phyloP scores from a whole-genome alignment of 2,888 invertebrate species.

The Brenthis hecate region DNA sequence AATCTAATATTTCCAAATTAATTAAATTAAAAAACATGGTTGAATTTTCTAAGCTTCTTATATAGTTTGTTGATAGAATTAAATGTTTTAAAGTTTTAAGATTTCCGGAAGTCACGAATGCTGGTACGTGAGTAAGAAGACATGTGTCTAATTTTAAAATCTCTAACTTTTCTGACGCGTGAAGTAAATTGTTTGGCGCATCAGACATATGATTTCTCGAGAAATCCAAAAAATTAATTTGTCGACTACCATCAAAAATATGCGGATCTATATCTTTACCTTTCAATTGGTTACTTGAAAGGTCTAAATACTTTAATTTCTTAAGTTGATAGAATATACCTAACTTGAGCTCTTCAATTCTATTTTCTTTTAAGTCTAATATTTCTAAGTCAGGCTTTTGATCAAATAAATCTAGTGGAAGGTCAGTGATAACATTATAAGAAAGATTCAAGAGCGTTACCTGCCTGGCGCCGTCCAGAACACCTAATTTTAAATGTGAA shows the following conservation, averaged over 20 bases:
- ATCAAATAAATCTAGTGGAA: slow-evolving; percentile 59
- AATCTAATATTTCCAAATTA: slow-evolving; percentile 57
- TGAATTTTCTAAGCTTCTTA: slow-evolving; percentile 49
- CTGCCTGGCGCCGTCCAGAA: slow-evolving; percentile 50
- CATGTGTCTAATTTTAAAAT: slow-evolving; percentile 55
- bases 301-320: slow-evolving; percentile 53
- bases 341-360: slow-evolving; percentile 46
- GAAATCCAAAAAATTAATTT: slow-evolving; percentile 54
- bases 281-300: slow-evolving; percentile 54
- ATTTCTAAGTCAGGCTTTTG: slow-evolving; percentile 51
- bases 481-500: slow-evolving; percentile 50
- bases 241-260: slow-evolving; percentile 50
- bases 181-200: slow-evolving; percentile 49
- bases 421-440: slow-evolving; percentile 50
- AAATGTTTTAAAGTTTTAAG: slow-evolving; percentile 59
- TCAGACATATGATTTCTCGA: slow-evolving; percentile 59
- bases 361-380: slow-evolving; percentile 58
- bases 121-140: slow-evolving; percentile 56
- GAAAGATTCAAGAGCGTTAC: slow-evolving; percentile 57
- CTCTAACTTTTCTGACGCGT: slow-evolving; percentile 49
- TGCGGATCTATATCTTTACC: slow-evolving; percentile 51
- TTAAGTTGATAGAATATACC: slow-evolving; percentile 54
- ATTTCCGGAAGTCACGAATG: slow-evolving; percentile 53
- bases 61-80: slow-evolving; percentile 58
- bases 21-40: slow-evolving; percentile 52